Evolutionary conservation across 2,888 invertebrate species (phyloP), one percentile per base, ranked within the genome.

Genomic region (Dolichomitus sp.): DNA sequence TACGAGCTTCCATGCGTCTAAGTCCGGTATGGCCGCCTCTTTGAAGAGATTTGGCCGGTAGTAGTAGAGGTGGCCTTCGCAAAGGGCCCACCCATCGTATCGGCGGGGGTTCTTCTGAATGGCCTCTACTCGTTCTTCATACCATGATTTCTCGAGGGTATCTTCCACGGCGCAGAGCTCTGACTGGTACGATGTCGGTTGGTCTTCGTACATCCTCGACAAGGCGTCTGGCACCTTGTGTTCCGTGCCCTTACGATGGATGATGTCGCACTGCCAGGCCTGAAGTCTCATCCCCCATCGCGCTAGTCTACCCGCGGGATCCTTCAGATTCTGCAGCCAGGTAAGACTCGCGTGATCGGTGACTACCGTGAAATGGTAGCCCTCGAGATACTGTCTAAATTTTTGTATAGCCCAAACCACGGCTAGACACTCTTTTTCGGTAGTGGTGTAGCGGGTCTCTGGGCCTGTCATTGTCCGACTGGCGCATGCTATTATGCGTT

Each of bases 321-420:
- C 79, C 11, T 89, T 86, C 4, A 87, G 40, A 27, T 80, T 84
- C 11, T 80, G 72, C 1, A 89, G 63, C 89, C 87, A 90, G 3
- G 65, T 52, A 1, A 90, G 57, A 9, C 83, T 84, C n/a, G 61
- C 30, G 19, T 89, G 89, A 42, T 89, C 88, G 0, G 87, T 90
- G 0, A 89, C 78, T 0, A 89, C 88, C 7, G 68, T 87, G 57
- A 90, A 91, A 2, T 75, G 66, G 2, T 78, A 69, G 0, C 88
- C 89, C 69, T 89, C 87, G 0, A 89, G 11, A 69, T 89, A 90
- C 1, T 78, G 69, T 1, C 89, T 23, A 33, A 85, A 89, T 65
- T 86, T 86, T 7, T 83, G 68, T 0, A 89, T 80, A 0, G 84
- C 77, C 85, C 85, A 87, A 0, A 88, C 11, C 0, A 90, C 82